These are phyloP conservation scores for Mastomys coucha DNA, from an alignment of 2,113 vertebrate species.

Conservation along the genomic window DNA sequence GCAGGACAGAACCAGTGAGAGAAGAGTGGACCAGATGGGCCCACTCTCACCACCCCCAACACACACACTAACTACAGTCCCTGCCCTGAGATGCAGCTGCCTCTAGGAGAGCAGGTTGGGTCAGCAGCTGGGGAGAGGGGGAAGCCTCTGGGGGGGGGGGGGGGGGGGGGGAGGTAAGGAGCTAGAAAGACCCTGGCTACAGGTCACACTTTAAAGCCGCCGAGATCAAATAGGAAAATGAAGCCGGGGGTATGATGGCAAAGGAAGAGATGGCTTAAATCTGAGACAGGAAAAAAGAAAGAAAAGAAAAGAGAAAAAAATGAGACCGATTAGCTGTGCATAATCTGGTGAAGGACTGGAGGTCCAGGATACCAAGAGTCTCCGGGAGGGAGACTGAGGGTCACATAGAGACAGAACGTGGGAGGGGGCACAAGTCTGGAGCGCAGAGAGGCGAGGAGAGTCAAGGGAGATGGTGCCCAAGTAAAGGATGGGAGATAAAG, in stretches of 20 bases:
- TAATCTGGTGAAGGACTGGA: neutral
- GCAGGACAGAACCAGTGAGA: neutral
- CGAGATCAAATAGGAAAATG: constrained; percentile 45
- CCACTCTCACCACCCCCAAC: neutral
- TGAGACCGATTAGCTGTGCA: neutral
- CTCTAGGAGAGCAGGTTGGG: constrained; percentile 23
- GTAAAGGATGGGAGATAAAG: neutral
- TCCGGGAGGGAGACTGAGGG: neutral
- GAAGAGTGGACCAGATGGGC: neutral
- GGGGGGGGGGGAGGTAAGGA: constrained; percentile 3
- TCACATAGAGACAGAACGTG: neutral
- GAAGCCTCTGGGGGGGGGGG: constrained; percentile 26
- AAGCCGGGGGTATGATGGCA: neutral
- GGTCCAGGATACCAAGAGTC: constrained; percentile 8
- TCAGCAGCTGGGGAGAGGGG: constrained; percentile 57
- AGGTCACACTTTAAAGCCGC: neutral
- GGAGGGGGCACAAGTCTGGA: neutral
- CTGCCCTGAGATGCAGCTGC: constrained; percentile 60
- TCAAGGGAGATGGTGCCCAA: neutral
- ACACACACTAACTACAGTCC: neutral
- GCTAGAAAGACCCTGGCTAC: neutral
- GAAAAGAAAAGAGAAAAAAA: neutral
- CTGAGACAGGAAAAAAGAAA: too few relatives aligned
- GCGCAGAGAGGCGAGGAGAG: too few relatives aligned
- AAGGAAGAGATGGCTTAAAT: neutral